Conservation (phyloP, 2,113 vertebrate genomes). For the Mirounga angustirostris region DNA sequence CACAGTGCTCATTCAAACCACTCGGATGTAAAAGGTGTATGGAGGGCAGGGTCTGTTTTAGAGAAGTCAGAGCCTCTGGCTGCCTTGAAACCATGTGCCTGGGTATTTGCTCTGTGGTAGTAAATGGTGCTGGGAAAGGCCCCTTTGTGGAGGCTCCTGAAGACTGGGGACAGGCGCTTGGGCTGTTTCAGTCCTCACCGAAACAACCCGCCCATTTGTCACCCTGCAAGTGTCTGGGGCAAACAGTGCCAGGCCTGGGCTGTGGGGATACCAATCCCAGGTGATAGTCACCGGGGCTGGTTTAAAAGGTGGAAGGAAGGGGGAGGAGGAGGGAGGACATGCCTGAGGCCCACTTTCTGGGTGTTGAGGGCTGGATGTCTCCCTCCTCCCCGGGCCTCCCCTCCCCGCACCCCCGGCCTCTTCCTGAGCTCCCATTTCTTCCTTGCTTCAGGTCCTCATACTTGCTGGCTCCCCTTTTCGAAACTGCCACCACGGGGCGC, state of each 20-base stretch:
- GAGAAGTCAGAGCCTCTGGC: neutral
- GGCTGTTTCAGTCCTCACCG: neutral
- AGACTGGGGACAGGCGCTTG: neutral
- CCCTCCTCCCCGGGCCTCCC: neutral
- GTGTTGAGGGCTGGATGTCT: neutral
- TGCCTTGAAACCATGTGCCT: neutral
- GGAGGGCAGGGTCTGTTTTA: neutral
- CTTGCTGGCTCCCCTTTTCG: neutral
- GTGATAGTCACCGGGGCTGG: neutral
- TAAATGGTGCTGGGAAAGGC: neutral
- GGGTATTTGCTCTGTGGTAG: neutral
- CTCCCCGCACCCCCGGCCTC: neutral
- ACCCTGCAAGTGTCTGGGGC: neutral
- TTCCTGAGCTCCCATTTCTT: neutral
- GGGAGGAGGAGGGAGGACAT: neutral
- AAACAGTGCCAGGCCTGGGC: neutral
- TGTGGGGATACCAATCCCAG: neutral
- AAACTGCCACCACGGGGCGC: constrained; percentile 50
- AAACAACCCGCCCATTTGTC: neutral
- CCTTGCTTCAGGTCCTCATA: neutral
- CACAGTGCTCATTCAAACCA: neutral
- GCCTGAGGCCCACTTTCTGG: neutral
- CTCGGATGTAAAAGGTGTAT: neutral
- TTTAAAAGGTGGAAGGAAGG: neutral
- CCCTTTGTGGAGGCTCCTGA: neutral